These are phyloP conservation scores for Tenthredo livida DNA, from an alignment of 2,888 invertebrate genomes.

Conservation along the genomic window DNA sequence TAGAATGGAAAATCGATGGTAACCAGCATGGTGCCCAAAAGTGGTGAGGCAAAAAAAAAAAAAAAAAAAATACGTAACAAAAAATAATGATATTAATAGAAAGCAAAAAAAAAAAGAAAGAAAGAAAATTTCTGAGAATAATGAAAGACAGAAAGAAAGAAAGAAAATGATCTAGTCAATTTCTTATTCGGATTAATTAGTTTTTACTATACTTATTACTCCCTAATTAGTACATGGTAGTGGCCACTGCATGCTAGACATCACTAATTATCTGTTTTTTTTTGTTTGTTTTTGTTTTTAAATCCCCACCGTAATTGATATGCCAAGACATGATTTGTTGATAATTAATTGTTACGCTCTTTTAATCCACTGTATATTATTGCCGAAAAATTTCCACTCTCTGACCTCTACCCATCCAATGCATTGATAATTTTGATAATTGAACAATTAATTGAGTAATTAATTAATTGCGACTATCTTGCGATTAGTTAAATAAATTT, in stretches of 20 bases:
- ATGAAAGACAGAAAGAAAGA: neutral
- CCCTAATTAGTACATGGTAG: slow-evolving; percentile 66
- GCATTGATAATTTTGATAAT: neutral
- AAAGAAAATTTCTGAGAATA: neutral
- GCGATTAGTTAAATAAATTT: neutral
- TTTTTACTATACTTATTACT: slow-evolving; percentile 9
- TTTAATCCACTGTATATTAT: neutral
- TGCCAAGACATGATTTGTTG: slow-evolving; percentile 7
- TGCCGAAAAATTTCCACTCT: neutral
- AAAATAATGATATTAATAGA: neutral
- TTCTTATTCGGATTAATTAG: slow-evolving; percentile 12
- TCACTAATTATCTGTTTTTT: slow-evolving; percentile 55
- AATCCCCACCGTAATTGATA: neutral
- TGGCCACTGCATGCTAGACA: slow-evolving; percentile 74
- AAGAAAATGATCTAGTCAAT: slow-evolving; percentile 18
- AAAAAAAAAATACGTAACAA: slow-evolving; percentile 2
- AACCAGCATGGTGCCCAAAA: slow-evolving; percentile 38
- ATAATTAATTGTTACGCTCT: neutral
- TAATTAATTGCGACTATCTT: neutral
- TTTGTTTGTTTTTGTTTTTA: too few relatives aligned
- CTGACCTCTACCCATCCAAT: neutral
- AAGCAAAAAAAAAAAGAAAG: neutral
- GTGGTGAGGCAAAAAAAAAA: neutral
- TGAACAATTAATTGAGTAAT: neutral
- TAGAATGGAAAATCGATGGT: slow-evolving; percentile 20